Percentiles rank a stretch among this genome's conserved stretches.
Conservation (phyloP, 2,888 invertebrate genomes). For the Horisme vitalbata region DNA sequence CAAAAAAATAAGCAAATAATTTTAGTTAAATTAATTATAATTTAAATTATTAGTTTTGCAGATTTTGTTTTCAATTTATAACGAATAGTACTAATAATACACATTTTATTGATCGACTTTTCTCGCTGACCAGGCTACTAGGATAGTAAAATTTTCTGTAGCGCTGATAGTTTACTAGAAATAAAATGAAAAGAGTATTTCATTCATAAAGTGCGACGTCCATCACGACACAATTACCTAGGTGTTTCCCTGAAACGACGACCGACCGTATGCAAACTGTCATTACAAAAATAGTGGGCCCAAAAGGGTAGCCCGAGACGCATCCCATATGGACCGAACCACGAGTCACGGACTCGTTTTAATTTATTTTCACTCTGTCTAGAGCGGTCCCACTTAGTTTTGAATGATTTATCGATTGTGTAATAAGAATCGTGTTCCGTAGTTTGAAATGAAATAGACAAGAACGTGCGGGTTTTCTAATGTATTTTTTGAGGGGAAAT, state of each 20-base stretch:
- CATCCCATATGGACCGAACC: constrained; percentile 68
- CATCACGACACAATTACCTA: constrained; percentile 57
- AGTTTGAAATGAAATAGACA: not conserved
- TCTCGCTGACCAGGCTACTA: no score
- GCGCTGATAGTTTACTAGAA: not conserved
- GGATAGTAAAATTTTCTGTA: no score
- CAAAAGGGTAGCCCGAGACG: constrained; percentile 78
- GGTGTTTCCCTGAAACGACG: constrained; percentile 65
- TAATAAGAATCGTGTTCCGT: constrained; percentile 15
- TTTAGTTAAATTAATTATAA: no score
- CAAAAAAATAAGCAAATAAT: no score
- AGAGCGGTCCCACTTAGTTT: constrained; percentile 31
- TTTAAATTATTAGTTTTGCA: no score
- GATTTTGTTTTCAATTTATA: no score
- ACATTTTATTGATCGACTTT: no score
- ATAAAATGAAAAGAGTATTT: constrained; percentile 33
- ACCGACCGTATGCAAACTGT: constrained; percentile 74
- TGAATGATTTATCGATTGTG: constrained; percentile 29
- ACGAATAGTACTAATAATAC: no score
- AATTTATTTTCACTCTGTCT: constrained; percentile 56
- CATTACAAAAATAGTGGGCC: constrained; percentile 80
- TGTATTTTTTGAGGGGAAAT: no score
- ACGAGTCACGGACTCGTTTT: constrained; percentile 50
- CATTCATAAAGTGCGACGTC: constrained; percentile 55
- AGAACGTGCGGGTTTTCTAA: not conserved